These are phyloP conservation scores for Prochilodus magdalenae DNA, from an alignment of 2,113 vertebrate genomes.

Conservation along the genomic window DNA sequence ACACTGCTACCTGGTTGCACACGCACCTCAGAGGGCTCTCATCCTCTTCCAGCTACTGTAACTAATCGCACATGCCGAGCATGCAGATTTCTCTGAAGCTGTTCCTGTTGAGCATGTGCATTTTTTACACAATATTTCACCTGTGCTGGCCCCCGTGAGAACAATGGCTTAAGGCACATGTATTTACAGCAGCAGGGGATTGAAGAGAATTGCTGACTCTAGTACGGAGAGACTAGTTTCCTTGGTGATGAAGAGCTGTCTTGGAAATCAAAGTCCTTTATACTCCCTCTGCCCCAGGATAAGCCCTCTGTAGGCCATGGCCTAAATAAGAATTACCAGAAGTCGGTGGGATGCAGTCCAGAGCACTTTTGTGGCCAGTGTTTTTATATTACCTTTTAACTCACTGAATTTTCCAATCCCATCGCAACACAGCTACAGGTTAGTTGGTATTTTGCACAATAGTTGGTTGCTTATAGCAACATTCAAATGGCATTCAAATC, in stretches of 20 bases:
- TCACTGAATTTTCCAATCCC: background rate
- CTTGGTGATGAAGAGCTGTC: constrained; percentile 33
- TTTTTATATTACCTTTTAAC: no score
- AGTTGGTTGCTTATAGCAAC: no score
- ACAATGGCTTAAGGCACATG: constrained; percentile 42
- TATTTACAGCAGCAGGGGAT: constrained; percentile 34
- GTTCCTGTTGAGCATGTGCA: constrained; percentile 12
- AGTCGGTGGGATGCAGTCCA: background rate
- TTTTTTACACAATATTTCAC: constrained; percentile 33
- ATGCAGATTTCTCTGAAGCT: background rate
- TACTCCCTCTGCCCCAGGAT: background rate
- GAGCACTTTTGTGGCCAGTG: background rate
- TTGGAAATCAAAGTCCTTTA: constrained; percentile 33
- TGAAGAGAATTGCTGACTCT: constrained; percentile 36
- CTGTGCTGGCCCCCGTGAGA: constrained; percentile 24
- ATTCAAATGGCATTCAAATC: no score
- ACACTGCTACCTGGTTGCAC: constrained; percentile 1
- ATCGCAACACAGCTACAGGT: background rate
- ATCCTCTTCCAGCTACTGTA: background rate
- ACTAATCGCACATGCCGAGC: background rate
- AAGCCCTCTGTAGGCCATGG: constrained; percentile 16
- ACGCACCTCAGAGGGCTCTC: background rate
- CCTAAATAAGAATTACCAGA: background rate
- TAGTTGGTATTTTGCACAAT: no score
- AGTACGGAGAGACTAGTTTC: constrained; percentile 24